Base-by-base conservation (phyloP, 2,113 vertebrate species). In the Hippolais icterina region DNA sequence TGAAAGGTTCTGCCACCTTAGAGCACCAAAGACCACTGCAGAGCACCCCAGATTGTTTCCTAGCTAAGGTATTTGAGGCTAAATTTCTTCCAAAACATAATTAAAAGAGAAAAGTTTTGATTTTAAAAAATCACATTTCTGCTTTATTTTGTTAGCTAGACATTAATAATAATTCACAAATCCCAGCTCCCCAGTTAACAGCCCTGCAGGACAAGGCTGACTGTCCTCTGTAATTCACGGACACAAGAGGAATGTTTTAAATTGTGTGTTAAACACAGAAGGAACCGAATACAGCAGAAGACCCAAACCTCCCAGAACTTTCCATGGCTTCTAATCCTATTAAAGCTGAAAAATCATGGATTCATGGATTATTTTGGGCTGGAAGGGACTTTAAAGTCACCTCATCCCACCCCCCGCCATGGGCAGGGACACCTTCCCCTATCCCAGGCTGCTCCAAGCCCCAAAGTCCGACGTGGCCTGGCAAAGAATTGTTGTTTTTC, bases 211-310 rank as follows among this genome's bases (percentile, higher is more conserved):
- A 44, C 14, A 66, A 61, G n/a, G n/a, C 19, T 64, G 33, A 16
- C 4, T 44, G 17, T 22, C 35, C 15, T n/a, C 49, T 25, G 10
- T 15, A 60, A 83, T 17, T 70, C 60, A 65, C 0, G 0, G 53
- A 23, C 35, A 2, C 8, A 60, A 35, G 23, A 28, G 27, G 25
- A 47, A 29, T 23, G 16, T 39, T 4, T 4, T 11, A 0, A 60
- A 69, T 0, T 31, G 8, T 33, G 2, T 29, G 12, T 46, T 57
- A 33, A 80, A 47, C 13, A 52, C 44, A 65, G 35, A 71, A 59
- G 27, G 22, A 65, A 87, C 0, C 1, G 0, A 85, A 57, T n/a
- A 39, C 19, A 79, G 14, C 42, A 54, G 47, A 50, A 87, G 20
- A 64, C 8, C 23, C 56, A 70, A 65, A 63, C 11, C 9, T 65